Conservation (phyloP, 2,888 invertebrate genomes). For the Polyommatus iphigenia region DNA sequence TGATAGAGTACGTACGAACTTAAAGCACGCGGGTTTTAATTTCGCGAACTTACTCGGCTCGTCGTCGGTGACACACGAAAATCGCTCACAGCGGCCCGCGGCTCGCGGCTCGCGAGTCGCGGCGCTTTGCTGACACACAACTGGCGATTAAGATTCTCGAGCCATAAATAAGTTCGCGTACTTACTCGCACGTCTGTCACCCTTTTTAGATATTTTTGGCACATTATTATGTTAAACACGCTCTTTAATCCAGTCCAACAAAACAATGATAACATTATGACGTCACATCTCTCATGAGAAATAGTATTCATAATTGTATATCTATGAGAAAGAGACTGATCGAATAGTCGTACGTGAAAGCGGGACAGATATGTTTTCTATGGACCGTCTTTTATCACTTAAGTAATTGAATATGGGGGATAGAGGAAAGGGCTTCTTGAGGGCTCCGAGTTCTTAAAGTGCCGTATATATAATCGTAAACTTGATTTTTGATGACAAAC, state of each 20-base stretch:
- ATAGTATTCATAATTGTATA: slow-evolving; percentile 60
- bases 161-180: too few relatives aligned
- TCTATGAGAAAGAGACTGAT: slow-evolving; percentile 8
- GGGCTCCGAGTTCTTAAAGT: slow-evolving; percentile 52
- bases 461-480: slow-evolving; percentile 56
- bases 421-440: slow-evolving; percentile 62
- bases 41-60: too few relatives aligned
- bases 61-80: too few relatives aligned
- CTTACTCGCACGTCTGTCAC: too few relatives aligned
- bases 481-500: slow-evolving; percentile 39
- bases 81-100: too few relatives aligned
- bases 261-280: slow-evolving; percentile 28
- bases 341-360: slow-evolving; percentile 39
- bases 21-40: too few relatives aligned
- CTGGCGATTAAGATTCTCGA: too few relatives aligned
- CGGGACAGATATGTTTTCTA: slow-evolving; percentile 53
- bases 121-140: too few relatives aligned
- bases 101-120: too few relatives aligned
- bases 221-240: neutral
- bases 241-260: neutral
- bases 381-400: slow-evolving; percentile 65
- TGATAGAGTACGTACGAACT: too few relatives aligned
- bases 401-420: slow-evolving; percentile 75
- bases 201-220: too few relatives aligned
- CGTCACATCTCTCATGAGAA: slow-evolving; percentile 67